Base-by-base conservation (phyloP, 2,113 vertebrate species). In the Rhinichthys klamathensis region DNA sequence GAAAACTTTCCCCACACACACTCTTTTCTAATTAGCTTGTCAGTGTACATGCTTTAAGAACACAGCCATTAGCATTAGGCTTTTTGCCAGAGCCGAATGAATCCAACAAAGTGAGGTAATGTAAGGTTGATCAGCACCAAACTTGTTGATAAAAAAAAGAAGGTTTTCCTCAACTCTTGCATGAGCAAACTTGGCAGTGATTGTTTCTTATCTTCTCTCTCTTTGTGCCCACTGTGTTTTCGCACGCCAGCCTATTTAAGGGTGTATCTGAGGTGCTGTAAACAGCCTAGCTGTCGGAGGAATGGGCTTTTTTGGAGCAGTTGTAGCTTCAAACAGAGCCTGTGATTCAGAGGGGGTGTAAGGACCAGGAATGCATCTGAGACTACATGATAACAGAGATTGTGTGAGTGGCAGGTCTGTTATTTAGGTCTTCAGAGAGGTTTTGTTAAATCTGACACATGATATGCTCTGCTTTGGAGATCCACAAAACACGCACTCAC, bases 281-380 rank as follows among this genome's bases (percentile, higher is more conserved):
- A 65, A 85, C 69, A 75, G 76, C 21, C 4, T 74, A 3, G 18
- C 25, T 56, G 32, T 61, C 7, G 23, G 69, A 9, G 35, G 67
- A 61, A 63, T 44, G 60, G 30, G 12, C 35, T 60, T 54, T n/a
- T 82, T 63, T 76, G 49, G 12, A 56, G 32, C n/a, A 30, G 74
- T 83, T 70, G 58, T 73, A 69, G 46, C 23, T 82, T 74, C 44
- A 81, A 81, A 81, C 44, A 51, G 3, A 23, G 44, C 27, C 41
- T 69, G 61, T 51, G 79, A 69, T 81, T 35, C 21, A 51, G 56
- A 61, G 41, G 11, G 60, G 63, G 54, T 23, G 41, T 27, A 78
- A 21, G 77, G 60, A 73, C 54, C 70, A 89, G 81, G 90, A 89
- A 89, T 87, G 86, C 76, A 83, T 83, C 84, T 88, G 89, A 89